phyloP scores from a whole-genome alignment of 35 echinoderm and acorn worm genomes.

The Strongylocentrotus purpuratus region DNA sequence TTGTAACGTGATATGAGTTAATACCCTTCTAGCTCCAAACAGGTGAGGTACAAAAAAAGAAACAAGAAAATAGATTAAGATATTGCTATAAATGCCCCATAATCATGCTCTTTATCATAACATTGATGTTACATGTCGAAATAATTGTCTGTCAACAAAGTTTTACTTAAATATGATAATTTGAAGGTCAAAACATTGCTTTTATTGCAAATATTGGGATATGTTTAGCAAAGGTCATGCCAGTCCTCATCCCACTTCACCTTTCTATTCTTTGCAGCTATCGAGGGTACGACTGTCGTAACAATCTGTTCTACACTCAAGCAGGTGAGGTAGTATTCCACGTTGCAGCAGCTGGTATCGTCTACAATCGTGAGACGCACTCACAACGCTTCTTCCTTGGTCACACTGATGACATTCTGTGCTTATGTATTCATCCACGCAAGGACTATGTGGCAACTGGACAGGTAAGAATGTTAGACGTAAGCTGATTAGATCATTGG shows the following conservation, averaged over 20 bases:
- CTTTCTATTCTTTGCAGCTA: conserved; percentile 67
- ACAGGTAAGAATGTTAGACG: conserved; percentile 61
- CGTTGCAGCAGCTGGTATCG: conserved; percentile 88
- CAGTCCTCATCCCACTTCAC: neutral
- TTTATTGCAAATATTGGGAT: no score
- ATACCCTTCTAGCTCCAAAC: no score
- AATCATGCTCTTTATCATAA: neutral
- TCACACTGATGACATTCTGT: conserved; percentile 97
- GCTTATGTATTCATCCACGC: conserved; percentile 95
- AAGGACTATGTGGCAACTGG: conserved; percentile 95
- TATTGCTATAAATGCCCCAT: neutral
- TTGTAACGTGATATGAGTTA: no score
- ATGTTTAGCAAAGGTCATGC: neutral
- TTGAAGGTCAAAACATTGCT: no score
- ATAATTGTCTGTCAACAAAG: no score
- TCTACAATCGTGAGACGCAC: conserved; percentile 90
- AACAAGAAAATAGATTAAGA: neutral
- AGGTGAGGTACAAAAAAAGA: neutral
- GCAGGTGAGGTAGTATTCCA: conserved; percentile 90
- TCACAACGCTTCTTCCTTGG: conserved; percentile 90
- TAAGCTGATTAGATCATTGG: neutral
- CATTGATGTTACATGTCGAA: neutral
- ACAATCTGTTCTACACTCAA: conserved; percentile 98
- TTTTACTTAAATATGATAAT: no score
- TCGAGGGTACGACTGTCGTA: conserved; percentile 96